Evolutionary conservation across 2,888 invertebrate species (phyloP), one percentile per base, ranked within the genome.

Genomic region (Electrophaes corylata): DNA sequence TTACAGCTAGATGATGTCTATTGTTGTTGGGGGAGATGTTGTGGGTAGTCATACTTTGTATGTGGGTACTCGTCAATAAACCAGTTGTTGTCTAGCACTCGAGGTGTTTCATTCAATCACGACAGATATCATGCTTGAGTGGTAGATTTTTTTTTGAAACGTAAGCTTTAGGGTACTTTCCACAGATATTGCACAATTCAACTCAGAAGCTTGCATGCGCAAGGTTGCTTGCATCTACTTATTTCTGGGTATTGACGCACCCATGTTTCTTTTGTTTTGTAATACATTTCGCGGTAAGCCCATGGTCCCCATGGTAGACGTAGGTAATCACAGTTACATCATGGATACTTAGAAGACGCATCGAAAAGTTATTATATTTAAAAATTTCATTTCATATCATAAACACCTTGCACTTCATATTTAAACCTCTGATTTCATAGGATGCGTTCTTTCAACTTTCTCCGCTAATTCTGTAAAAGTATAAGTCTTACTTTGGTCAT

Each of bases 111-210:
- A n/a, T n/a, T n/a, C n/a, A n/a, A n/a, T n/a, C n/a, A n/a, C n/a
- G n/a, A n/a, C n/a, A n/a, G n/a, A n/a, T n/a, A n/a, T n/a, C 48
- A 66, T 70, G 51, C 53, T 53, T 50, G 66, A 71, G 60, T 53
- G 29, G 57, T 62, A 61, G 66, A 66, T 70, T 73, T 70, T 71
- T 37, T 44, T 48, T 55, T 49, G 43, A 31, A 55, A 37, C 5
- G 44, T 37, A 4, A n/a, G 26, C 49, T 26, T 75, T 72, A 85
- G 78, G 84, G 40, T 20, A 33, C 86, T 88, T 88, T 84, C 85
- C 81, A 83, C 66, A 53, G 52, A 66, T 44, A 41, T 77, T 78
- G 66, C 71, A 65, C 64, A 76, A 79, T 46, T 35, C 20, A 31
- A 43, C 45, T 43, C n/a, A 46, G 49, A 40, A 40, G 57, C 64